phyloP scores from a whole-genome alignment of 2,888 invertebrate species.

The Polietes domitor region DNA sequence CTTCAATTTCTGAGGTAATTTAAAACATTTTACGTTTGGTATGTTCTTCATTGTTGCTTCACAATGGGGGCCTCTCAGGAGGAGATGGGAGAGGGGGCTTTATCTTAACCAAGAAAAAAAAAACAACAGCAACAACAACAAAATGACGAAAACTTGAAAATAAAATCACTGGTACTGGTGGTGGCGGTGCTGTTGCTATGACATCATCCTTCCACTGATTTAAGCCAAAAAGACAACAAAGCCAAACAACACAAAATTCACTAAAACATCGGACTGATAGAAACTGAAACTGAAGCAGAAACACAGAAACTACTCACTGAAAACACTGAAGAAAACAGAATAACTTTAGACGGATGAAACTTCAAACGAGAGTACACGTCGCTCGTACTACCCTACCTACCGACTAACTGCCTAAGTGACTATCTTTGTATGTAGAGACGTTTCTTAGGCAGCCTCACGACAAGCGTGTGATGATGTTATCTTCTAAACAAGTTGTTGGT shows the following conservation, averaged over 20 bases:
- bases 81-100: neutral
- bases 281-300: neutral
- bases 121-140: conserved; percentile 26
- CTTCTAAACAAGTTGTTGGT: too few relatives aligned
- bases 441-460: neutral
- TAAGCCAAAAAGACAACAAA: conserved; percentile 51
- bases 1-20: conserved; percentile 45
- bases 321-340: conserved; percentile 13
- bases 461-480: too few relatives aligned
- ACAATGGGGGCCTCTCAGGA: neutral
- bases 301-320: neutral
- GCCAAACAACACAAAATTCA: conserved; percentile 35
- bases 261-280: conserved; percentile 27
- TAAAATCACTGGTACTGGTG: conserved; percentile 50
- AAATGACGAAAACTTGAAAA: conserved; percentile 58
- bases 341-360: conserved; percentile 15
- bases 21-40: conserved; percentile 44
- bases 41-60: conserved; percentile 37
- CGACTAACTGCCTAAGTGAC: neutral
- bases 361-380: neutral
- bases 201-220: conserved; percentile 58
- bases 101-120: conserved; percentile 36
- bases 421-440: neutral
- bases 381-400: neutral
- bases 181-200: too few relatives aligned